Percentiles rank a stretch among this genome's conserved stretches.
Conservation (phyloP, 2,888 invertebrate species). For the Orthonevra nobilis region DNA sequence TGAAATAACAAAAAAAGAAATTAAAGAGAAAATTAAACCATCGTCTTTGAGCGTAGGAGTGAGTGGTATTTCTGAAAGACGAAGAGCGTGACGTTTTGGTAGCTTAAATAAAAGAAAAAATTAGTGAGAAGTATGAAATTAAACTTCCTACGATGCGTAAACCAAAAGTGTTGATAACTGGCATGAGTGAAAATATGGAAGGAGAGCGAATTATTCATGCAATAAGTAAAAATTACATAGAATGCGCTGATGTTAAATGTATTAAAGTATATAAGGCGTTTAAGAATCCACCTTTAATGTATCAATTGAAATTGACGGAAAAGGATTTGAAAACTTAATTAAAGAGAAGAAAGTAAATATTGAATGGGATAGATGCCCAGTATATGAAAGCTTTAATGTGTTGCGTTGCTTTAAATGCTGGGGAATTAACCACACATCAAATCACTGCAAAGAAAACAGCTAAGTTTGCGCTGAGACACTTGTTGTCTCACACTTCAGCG, state of each 20-base stretch:
- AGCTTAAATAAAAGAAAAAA: background rate
- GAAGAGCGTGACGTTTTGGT: background rate
- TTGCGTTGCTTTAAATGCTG: constrained; percentile 41
- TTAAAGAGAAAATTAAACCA: background rate
- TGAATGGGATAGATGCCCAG: too few species aligned
- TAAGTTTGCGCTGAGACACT: constrained; percentile 24
- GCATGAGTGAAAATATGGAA: background rate
- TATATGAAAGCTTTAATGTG: constrained; percentile 9
- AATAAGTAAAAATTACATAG: background rate
- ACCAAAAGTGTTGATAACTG: background rate
- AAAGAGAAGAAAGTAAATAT: constrained; percentile 7
- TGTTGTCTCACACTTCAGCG: background rate
- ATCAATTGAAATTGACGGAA: background rate
- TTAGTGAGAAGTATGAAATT: background rate
- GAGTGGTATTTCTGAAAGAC: background rate
- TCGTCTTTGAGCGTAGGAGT: background rate
- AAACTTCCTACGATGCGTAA: background rate
- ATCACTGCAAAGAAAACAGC: background rate
- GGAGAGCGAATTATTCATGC: background rate
- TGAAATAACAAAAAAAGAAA: background rate
- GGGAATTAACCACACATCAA: constrained; percentile 41
- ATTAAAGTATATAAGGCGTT: background rate
- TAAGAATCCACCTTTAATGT: background rate
- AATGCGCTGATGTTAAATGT: background rate
- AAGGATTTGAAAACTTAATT: constrained; percentile 36